Evolutionary conservation across 2,888 invertebrate species (phyloP).

Genomic region (Sphinx pinastri): DNA sequence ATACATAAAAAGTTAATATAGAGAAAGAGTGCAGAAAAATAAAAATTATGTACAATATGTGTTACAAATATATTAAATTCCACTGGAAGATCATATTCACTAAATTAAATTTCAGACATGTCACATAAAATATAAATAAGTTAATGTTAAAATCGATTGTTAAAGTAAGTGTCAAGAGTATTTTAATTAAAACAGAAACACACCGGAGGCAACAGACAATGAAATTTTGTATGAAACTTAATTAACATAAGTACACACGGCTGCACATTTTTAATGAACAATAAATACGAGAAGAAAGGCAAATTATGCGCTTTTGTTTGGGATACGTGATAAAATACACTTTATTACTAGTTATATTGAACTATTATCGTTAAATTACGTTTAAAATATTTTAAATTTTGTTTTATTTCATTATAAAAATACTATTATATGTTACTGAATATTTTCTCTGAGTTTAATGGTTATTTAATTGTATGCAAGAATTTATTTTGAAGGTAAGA

Average conservation of each 20-base stretch:
- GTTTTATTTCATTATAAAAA: not conserved
- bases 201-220: constrained; percentile 7
- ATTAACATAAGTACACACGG: constrained; percentile 22
- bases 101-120: too few species aligned
- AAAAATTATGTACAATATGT: too few species aligned
- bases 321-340: not conserved
- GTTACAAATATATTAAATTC: too few species aligned
- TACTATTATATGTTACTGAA: not conserved
- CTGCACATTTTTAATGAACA: constrained; percentile 27
- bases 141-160: not conserved
- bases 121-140: not conserved
- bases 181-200: constrained; percentile 16
- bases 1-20: too few species aligned
- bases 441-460: not conserved
- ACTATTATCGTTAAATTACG: not conserved
- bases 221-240: constrained; percentile 16
- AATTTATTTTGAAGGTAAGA: not conserved
- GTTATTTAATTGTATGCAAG: not conserved
- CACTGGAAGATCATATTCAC: too few species aligned
- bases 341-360: not conserved
- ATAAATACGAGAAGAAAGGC: constrained; percentile 9
- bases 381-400: not conserved
- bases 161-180: not conserved
- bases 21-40: too few species aligned
- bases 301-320: not conserved